These are phyloP conservation scores for Euzetes globulus DNA, from an alignment of 2,888 invertebrate species.

Conservation along the genomic window DNA sequence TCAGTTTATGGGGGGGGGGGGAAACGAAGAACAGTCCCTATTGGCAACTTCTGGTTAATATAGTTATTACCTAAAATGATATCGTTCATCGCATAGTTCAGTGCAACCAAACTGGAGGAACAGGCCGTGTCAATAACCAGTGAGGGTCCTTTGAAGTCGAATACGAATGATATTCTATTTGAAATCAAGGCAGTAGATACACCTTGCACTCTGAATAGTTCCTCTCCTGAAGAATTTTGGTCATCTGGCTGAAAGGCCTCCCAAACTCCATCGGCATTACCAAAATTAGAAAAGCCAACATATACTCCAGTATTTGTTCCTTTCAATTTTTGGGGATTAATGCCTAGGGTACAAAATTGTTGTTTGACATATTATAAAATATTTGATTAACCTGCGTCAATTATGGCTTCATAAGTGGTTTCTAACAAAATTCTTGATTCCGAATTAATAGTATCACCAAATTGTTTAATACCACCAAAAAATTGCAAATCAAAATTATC, in stretches of 20 bases:
- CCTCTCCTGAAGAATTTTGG: constrained; percentile 69
- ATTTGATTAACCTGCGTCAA: constrained; percentile 63
- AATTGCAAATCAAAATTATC: too few species aligned
- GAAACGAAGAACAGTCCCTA: too few species aligned
- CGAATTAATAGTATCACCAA: constrained; percentile 85
- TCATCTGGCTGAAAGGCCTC: constrained; percentile 62
- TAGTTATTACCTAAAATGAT: constrained; percentile 68
- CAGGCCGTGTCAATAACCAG: constrained; percentile 36
- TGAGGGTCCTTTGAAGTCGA: constrained; percentile 67
- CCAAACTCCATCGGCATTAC: constrained; percentile 83
- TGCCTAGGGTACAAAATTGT: constrained; percentile 48
- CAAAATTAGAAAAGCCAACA: constrained; percentile 82
- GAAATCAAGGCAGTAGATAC: too few species aligned
- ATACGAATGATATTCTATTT: constrained; percentile 85
- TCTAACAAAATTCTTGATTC: constrained; percentile 82
- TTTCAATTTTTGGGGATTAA: constrained; percentile 71
- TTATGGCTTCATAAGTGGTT: constrained; percentile 79
- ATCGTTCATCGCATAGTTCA: constrained; percentile 55
- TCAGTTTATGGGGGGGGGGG: too few species aligned
- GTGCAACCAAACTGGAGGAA: constrained; percentile 32
- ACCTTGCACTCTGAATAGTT: constrained; percentile 64
- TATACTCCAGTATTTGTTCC: constrained; percentile 90
- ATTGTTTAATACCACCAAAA: too few species aligned
- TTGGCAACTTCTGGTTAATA: too few species aligned
- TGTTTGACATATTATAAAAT: too few species aligned